Evolutionary conservation across 1,140 invertebrate species (phyloP).

Genomic region (Zophobas morio): DNA sequence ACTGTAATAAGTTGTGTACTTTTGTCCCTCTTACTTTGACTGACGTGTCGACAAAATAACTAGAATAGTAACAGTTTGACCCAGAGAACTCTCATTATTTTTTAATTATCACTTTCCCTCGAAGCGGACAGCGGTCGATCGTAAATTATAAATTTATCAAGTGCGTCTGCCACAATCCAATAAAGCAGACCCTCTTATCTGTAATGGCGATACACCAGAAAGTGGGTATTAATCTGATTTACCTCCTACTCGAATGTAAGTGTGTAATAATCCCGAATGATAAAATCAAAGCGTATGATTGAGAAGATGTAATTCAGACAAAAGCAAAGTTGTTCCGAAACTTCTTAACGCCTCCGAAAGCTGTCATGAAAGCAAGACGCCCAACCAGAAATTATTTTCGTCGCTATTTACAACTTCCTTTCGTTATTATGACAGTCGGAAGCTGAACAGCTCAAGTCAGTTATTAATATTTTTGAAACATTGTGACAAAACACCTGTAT

Average conservation of each 20-base stretch:
- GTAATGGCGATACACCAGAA: conserved; percentile 18
- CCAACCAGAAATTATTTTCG: conserved; percentile 23
- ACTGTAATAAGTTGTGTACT: neutral
- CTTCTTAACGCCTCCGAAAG: neutral
- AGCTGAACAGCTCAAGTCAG: neutral
- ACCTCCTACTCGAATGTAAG: conserved; percentile 22
- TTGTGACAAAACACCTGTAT: conserved; percentile 31
- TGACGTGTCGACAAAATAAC: neutral
- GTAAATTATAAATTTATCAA: conserved; percentile 30
- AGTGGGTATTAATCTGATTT: conserved; percentile 30
- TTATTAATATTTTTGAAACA: conserved; percentile 20
- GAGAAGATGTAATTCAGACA: neutral
- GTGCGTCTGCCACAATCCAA: conserved; percentile 35
- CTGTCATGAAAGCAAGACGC: neutral
- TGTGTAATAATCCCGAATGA: conserved; percentile 12
- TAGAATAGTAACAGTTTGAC: neutral
- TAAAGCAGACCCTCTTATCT: conserved; percentile 27
- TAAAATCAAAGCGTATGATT: conserved; percentile 29
- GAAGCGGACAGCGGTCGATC: conserved; percentile 11
- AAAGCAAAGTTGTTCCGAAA: conserved; percentile 2
- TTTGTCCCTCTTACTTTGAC: neutral
- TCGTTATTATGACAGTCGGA: conserved; percentile 12
- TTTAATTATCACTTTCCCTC: conserved; percentile 14
- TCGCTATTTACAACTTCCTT: conserved; percentile 16
- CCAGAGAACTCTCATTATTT: conserved; percentile 9